phyloP scores from a whole-genome alignment of 2,888 invertebrate species.

The Lottia gigantea region DNA sequence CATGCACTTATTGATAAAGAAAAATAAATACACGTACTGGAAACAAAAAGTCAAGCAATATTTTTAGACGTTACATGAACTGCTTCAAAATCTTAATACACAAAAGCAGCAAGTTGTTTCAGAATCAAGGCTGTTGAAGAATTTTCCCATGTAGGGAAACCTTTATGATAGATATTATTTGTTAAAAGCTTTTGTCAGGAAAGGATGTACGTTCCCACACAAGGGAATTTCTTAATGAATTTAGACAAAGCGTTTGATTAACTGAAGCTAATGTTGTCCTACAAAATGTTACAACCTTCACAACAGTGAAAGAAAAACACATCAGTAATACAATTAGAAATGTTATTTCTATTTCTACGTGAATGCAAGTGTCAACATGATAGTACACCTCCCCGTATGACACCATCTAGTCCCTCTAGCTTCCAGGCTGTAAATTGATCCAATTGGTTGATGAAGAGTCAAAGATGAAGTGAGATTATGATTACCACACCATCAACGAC shows the following conservation, averaged over 20 bases:
- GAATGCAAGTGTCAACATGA: constrained; percentile 2
- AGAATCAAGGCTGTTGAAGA: no score
- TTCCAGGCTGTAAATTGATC: not conserved
- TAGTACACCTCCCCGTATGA: not conserved
- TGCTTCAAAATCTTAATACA: no score
- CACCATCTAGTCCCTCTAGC: not conserved
- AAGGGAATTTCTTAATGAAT: not conserved
- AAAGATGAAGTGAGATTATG: not conserved
- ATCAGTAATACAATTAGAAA: not conserved
- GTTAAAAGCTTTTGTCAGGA: no score
- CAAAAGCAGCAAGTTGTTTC: no score
- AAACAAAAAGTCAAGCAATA: no score
- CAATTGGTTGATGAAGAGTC: not conserved
- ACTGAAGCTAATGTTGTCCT: constrained; percentile 2
- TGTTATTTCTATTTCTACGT: not conserved
- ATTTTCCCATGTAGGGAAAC: no score
- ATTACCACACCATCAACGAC: not conserved
- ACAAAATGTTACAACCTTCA: constrained; percentile 8
- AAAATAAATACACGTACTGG: no score
- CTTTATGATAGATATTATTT: no score
- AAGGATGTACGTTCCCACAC: not conserved
- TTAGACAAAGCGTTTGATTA: not conserved
- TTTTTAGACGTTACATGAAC: no score
- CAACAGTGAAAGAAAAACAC: not conserved
- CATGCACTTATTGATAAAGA: no score